Conservation (phyloP, 1,140 invertebrate species). For the Muscidifurax raptorellus region DNA sequence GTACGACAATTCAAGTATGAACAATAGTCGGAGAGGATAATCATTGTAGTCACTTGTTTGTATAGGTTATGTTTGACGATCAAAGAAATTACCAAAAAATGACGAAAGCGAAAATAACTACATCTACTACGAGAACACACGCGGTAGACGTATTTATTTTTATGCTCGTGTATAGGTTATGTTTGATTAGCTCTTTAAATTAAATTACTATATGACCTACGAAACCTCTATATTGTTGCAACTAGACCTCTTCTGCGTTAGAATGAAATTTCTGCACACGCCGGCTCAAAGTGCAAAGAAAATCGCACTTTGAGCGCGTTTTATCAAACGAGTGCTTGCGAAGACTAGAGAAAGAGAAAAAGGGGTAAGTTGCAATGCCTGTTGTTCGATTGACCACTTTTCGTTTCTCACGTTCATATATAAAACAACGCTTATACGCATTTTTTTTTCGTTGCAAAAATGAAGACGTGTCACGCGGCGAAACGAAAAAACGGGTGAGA, state of each 20-base stretch:
- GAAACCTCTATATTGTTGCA: slow-evolving; percentile 24
- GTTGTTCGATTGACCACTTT: slow-evolving; percentile 3
- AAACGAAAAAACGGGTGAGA: neutral
- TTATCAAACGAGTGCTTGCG: neutral
- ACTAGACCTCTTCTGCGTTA: neutral
- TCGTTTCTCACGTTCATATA: neutral
- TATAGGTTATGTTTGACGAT: slow-evolving; percentile 9
- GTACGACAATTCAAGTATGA: neutral
- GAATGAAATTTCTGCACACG: slow-evolving; percentile 10
- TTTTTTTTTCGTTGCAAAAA: neutral
- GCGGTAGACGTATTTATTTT: neutral
- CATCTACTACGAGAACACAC: neutral
- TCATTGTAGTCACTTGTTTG: neutral
- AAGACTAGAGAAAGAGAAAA: neutral
- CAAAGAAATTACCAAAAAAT: neutral
- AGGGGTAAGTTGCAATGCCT: slow-evolving; percentile 25
- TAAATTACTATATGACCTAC: neutral
- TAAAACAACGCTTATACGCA: neutral
- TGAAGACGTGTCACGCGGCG: neutral
- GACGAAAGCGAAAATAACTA: neutral
- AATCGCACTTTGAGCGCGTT: slow-evolving; percentile 15
- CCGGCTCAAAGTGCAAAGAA: slow-evolving; percentile 16
- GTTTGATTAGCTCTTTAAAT: neutral
- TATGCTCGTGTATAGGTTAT: neutral
- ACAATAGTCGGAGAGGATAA: neutral